phyloP scores from a whole-genome alignment of 2,113 vertebrate species.

The Pleuronectes platessa region DNA sequence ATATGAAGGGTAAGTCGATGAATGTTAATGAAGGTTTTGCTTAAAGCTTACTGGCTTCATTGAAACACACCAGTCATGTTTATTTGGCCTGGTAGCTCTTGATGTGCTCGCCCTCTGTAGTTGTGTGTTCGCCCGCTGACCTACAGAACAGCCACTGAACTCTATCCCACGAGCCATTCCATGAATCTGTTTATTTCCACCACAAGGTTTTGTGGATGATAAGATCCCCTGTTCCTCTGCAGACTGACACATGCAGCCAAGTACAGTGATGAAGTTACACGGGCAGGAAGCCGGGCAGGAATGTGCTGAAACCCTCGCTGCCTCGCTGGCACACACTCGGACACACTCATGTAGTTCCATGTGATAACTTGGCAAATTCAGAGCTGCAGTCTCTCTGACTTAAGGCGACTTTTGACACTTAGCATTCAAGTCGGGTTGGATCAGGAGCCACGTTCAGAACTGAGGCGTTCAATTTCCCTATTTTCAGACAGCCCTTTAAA shows the following conservation, averaged over 20 bases:
- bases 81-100: neutral
- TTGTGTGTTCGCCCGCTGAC: neutral
- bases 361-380: slow-evolving; percentile 1
- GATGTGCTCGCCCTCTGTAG: neutral
- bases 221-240: slow-evolving; percentile 23
- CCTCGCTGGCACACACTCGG: neutral
- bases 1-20: neutral
- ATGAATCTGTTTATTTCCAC: slow-evolving; percentile 4
- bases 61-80: neutral
- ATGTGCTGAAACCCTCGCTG: slow-evolving; percentile 8
- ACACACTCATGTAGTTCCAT: neutral
- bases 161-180: slow-evolving; percentile 2
- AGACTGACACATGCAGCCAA: neutral
- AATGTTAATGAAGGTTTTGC: too few relatives aligned
- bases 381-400: slow-evolving; percentile 11
- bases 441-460: neutral
- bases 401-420: neutral
- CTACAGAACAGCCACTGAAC: slow-evolving; percentile 4
- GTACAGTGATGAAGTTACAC: neutral
- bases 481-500: too few relatives aligned
- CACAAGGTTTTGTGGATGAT: slow-evolving; percentile 5
- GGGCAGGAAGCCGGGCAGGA: neutral
- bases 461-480: too few relatives aligned
- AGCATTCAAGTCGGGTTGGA: neutral
- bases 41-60: too few relatives aligned